Base-by-base conservation (phyloP, 1,140 invertebrate species). In the Dendroctonus ponderosae region DNA sequence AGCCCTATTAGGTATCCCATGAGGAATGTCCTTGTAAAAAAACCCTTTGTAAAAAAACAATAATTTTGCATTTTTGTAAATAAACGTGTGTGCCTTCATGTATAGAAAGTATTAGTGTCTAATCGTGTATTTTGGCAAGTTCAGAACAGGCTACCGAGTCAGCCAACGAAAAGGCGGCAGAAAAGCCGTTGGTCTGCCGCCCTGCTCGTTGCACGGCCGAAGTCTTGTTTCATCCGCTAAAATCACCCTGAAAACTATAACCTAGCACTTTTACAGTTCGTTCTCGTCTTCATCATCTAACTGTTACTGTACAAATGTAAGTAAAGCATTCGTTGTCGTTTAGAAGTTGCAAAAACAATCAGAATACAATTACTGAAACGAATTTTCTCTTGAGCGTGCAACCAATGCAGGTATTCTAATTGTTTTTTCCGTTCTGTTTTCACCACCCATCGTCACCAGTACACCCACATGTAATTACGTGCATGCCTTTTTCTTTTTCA, bases 401-500 rank as follows among this genome's bases (percentile, higher is more conserved):
- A 26, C 26, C 26, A 26, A 51, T 51, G 9, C 7, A 51, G 7
- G 7, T 51, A 46, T 51, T 51, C 15, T 51, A 15, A 8, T 9
- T 7, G 7, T 51, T 51, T 51, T 51, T 7, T 6, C 7, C 7
- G 49, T 51, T 15, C 52, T 11, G 14, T 12, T 59, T 48, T 59
- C 6, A 42, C n/a, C 15, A 58, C n/a, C 38, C 41, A 37, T 44
- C 48, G 42, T 59, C 41, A 48, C 39, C 57, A 48, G 11, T 48
- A n/a, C 37, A 46, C 41, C 43, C 4, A 15, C n/a, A 57, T 57
- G 7, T 14, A 11, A 42, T 42, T 14, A 41, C 26, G n/a, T 57
- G 54, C 54, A 59, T 48, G 57, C 7, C 11, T 61, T 61, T 63
- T 63, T 57, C 5, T 57, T 26, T 65, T 65, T 57, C 38, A 65